These are phyloP conservation scores for Vollenhovia emeryi DNA, from an alignment of 1,140 invertebrate species.

Conservation along the genomic window DNA sequence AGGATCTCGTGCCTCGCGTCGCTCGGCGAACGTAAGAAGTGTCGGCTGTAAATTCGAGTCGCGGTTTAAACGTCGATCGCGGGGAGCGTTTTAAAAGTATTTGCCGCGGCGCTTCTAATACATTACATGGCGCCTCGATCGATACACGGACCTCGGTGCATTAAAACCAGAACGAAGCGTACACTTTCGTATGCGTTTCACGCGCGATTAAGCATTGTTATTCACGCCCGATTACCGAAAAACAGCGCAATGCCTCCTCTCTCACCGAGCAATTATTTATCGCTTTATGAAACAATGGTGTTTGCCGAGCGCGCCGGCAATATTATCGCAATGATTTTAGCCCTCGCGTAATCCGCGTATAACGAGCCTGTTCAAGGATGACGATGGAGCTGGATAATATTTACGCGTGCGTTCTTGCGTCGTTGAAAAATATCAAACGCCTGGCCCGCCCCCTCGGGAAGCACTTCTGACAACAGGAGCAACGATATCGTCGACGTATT, in stretches of 20 bases:
- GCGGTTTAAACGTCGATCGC: not conserved
- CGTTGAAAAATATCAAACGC: not conserved
- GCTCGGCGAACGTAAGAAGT: not conserved
- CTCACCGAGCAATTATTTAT: constrained; percentile 56
- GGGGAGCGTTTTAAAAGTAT: not conserved
- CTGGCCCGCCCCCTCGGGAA: not conserved
- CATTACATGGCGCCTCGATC: not conserved
- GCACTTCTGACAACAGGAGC: no score
- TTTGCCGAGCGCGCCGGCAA: constrained; percentile 21
- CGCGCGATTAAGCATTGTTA: constrained; percentile 44
- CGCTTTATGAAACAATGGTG: constrained; percentile 49
- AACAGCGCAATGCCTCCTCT: constrained; percentile 15
- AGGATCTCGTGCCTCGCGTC: not conserved
- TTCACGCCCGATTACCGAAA: constrained; percentile 55
- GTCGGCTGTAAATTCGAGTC: not conserved
- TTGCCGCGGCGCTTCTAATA: not conserved
- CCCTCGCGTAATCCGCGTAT: constrained; percentile 8
- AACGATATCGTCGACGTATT: no score
- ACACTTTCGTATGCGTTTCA: constrained; percentile 40
- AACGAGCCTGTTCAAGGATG: constrained; percentile 19
- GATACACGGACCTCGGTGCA: constrained; percentile 12
- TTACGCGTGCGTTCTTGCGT: not conserved
- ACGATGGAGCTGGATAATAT: constrained; percentile 14
- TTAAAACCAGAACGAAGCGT: constrained; percentile 36
- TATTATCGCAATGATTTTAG: constrained; percentile 42